phyloP scores from a whole-genome alignment of 2,797 vertebrate species.

The Sylvia borin region DNA sequence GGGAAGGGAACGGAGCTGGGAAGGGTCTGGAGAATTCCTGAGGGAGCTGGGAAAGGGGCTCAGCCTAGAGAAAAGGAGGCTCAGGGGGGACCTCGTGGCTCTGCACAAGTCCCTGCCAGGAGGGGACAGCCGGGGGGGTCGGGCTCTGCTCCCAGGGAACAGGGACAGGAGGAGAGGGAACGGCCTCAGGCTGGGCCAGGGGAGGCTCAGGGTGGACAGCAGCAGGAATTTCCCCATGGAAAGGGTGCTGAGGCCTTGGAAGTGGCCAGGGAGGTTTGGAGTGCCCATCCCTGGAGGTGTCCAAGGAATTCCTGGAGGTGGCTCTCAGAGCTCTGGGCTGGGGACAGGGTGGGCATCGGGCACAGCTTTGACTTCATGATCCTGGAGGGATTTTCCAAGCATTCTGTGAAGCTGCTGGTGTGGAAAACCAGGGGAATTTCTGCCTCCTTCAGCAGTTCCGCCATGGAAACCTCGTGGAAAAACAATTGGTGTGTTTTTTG shows the following conservation, averaged over 20 bases:
- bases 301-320: neutral
- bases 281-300: neutral
- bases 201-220: neutral
- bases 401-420: rapidly evolving
- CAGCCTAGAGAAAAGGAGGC: neutral
- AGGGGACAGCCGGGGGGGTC: neutral
- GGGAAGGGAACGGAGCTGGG: neutral
- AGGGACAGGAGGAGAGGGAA: neutral
- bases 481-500: neutral
- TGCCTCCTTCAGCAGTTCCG: neutral
- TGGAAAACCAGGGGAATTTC: neutral
- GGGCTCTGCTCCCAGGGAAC: neutral
- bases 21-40: neutral
- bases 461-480: neutral
- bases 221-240: neutral
- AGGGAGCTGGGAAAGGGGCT: neutral
- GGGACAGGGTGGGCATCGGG: rapidly evolving
- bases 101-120: neutral
- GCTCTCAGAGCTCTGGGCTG: neutral
- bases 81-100: neutral
- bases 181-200: neutral
- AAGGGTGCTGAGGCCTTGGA: neutral
- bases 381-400: neutral
- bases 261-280: neutral
- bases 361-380: rapidly evolving